Evolutionary conservation across 2,797 vertebrate genomes (phyloP).

Genomic region (Masticophis lateralis): DNA sequence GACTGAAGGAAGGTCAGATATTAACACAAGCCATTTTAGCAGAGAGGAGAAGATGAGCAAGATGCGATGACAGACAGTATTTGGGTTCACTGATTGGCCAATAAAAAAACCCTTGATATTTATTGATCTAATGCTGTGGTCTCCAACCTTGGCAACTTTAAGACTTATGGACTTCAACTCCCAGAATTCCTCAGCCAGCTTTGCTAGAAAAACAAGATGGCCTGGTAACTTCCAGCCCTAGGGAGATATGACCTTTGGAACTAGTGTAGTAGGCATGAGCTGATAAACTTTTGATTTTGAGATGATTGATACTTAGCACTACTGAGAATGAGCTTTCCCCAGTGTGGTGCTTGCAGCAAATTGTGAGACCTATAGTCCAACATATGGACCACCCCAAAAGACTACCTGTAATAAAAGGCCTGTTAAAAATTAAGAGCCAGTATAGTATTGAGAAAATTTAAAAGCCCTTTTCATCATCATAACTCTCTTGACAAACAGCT

Average conservation of each 20-base stretch:
- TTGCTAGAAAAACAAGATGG: not conserved
- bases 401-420: conserved; percentile 16
- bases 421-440: conserved; percentile 5
- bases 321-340: not conserved
- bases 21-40: not conserved
- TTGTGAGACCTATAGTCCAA: not conserved
- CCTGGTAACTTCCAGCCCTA: not conserved
- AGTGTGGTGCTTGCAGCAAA: not conserved
- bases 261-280: not conserved
- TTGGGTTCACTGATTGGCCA: not conserved
- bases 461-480: conserved; percentile 33
- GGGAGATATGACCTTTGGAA: not conserved
- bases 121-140: not conserved
- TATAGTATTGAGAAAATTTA: conserved; percentile 5
- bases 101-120: not conserved
- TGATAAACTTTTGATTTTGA: not conserved
- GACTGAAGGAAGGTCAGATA: not conserved
- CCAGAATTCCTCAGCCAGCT: too few relatives aligned
- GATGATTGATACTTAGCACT: not conserved
- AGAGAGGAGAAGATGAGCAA: not conserved
- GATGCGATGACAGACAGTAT: not conserved
- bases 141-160: too few relatives aligned
- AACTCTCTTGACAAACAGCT: conserved; percentile 23
- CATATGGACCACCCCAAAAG: not conserved
- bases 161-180: too few relatives aligned